phyloP scores from a whole-genome alignment of 2,797 vertebrate genomes.

The Caiman crocodilus region DNA sequence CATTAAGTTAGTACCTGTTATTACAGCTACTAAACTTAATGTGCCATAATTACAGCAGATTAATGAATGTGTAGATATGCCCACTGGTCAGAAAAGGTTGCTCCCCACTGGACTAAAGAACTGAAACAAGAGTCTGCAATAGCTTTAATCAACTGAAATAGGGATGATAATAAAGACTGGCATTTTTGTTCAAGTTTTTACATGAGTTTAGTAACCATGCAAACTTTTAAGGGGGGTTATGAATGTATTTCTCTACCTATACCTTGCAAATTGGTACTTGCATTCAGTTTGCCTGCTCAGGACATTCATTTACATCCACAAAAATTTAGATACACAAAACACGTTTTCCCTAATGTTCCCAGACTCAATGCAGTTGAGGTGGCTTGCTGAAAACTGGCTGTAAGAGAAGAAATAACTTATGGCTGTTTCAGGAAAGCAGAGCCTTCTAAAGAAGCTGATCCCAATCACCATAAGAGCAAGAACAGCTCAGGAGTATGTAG shows the following conservation, averaged over 20 bases:
- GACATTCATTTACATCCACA: background rate
- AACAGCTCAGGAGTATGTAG: background rate
- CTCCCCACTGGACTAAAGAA: too few species aligned
- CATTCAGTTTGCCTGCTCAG: background rate
- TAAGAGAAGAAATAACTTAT: background rate
- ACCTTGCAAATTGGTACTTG: background rate
- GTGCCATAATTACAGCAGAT: too few species aligned
- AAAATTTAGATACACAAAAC: background rate
- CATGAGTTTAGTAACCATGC: background rate
- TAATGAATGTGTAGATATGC: too few species aligned
- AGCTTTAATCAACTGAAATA: background rate
- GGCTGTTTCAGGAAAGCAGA: background rate
- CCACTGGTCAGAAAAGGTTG: too few species aligned
- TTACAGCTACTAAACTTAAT: too few species aligned
- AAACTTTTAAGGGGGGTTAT: background rate
- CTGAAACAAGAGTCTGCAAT: background rate
- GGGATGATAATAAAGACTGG: background rate
- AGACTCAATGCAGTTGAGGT: background rate
- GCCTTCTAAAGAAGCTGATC: background rate
- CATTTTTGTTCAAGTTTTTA: background rate
- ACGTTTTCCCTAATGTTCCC: background rate
- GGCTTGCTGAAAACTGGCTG: background rate
- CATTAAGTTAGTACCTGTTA: too few species aligned
- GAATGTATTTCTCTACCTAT: background rate
- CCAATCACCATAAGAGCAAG: background rate